Base-by-base conservation (phyloP, 2,888 invertebrate species). In the Bombylius discolor region DNA sequence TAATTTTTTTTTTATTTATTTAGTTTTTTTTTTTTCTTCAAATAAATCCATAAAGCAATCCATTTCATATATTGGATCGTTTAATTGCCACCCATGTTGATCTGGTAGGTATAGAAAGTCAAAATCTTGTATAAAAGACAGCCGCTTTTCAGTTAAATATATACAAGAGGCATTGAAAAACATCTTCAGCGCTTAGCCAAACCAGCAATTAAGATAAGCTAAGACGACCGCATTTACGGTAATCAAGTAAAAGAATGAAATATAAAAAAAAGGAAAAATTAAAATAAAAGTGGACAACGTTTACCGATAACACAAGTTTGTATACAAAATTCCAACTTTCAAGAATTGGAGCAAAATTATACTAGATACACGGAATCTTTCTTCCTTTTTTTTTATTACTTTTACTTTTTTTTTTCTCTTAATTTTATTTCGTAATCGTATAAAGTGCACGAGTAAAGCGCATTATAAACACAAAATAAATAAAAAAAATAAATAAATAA, bases 41-140 rank as follows among this genome's bases (percentile, higher is more conserved):
- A 42, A 42, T 4, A 42, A 42, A 42, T 42, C 39, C 39, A 42
- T 42, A 42, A 42, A 11, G 39, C 11, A 42, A 42, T 42, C 39
- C 39, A 42, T 42, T 42, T 11, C 39, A 42, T 42, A 42, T 42
- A 42, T 42, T 42, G 39, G 12, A 42, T 11, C 36, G 34, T 46
- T 57, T 57, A 52, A 57, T 57, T 57, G 57, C 57, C 57, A 57
- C 57, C 57, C 57, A 57, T 55, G 55, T 54, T 52, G 49, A 34
- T 34, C 44, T 11, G 47, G 47, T 14, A 47, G 47, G 47, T 47
- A 47, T 47, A 33, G 46, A 14, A 14, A 46, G n/a, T 14, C n/a
- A 23, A 14, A 46, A n/a, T n/a, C 6, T n/a, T 14, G 6, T 14
- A 46, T 23, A 23, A 23, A 46, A 46, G 46, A 46, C n/a, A 46